These are phyloP conservation scores for Tretioscincus oriximinensis DNA, from an alignment of 2,113 vertebrate genomes.

Conservation along the genomic window DNA sequence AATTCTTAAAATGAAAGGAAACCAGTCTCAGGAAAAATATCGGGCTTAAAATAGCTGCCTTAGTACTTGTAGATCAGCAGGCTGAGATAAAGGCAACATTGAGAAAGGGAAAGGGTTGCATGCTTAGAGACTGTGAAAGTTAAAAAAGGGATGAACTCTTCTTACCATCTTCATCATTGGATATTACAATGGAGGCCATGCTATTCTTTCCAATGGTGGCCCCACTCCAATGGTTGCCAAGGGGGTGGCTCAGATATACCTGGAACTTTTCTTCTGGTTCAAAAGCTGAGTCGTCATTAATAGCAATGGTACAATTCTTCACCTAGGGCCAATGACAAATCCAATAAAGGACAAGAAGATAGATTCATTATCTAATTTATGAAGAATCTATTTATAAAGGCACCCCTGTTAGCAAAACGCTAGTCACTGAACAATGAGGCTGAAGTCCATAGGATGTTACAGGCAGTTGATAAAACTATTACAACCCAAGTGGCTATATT, in stretches of 20 bases:
- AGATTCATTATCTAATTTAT: neutral
- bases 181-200: constrained; percentile 84
- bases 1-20: no score
- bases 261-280: constrained; percentile 95
- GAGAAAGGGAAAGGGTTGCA: no score
- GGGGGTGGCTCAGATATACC: constrained; percentile 84
- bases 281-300: constrained; percentile 91
- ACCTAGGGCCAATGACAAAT: constrained; percentile 70
- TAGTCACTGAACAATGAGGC: no score
- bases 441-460: no score
- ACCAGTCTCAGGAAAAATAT: no score
- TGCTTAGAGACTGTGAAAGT: neutral
- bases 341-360: neutral
- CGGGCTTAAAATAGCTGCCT: no score
- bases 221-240: constrained; percentile 94
- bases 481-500: no score
- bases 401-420: no score
- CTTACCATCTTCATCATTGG: constrained; percentile 95
- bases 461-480: no score
- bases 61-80: no score
- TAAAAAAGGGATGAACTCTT: fast-evolving
- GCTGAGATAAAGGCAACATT: no score
- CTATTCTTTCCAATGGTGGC: constrained; percentile 84
- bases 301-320: constrained; percentile 89
- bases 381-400: neutral